These are phyloP conservation scores for Paratrypauchen microcephalus DNA, from an alignment of 2,797 vertebrate genomes.

Conservation along the genomic window DNA sequence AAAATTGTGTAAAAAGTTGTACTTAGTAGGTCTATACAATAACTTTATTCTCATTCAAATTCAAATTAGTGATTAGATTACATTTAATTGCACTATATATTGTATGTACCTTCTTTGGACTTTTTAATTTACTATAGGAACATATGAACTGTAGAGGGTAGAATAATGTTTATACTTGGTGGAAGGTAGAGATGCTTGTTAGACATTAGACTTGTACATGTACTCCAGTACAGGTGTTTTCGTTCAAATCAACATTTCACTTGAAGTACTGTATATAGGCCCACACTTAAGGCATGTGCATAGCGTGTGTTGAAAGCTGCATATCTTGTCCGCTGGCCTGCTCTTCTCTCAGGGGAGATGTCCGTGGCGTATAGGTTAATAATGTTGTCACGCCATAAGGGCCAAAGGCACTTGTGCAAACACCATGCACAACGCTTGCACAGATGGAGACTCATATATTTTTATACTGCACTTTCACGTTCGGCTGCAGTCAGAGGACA, in stretches of 20 bases:
- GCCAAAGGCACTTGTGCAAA: slow-evolving; percentile 45
- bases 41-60: neutral
- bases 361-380: slow-evolving; percentile 63
- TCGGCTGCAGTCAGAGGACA: slow-evolving; percentile 30
- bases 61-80: neutral
- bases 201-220: no score
- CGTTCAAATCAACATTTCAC: neutral
- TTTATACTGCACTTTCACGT: slow-evolving; percentile 13
- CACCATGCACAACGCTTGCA: slow-evolving; percentile 11
- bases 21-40: neutral
- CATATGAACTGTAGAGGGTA: no score
- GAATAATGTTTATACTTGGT: no score
- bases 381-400: slow-evolving; percentile 49
- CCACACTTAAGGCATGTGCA: slow-evolving; percentile 20
- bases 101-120: no score
- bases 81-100: no score
- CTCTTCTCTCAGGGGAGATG: slow-evolving; percentile 32
- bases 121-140: no score
- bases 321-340: slow-evolving; percentile 30
- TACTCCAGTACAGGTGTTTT: no score
- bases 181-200: no score
- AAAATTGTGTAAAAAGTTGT: slow-evolving; percentile 23
- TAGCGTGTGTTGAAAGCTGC: slow-evolving; percentile 26
- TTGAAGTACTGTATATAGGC: neutral
- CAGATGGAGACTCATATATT: slow-evolving; percentile 11